A percentile compares a stretch with the other conserved stretches of the same genome.
Conservation (phyloP, 1,140 invertebrate genomes). For the Conus betulinus region DNA sequence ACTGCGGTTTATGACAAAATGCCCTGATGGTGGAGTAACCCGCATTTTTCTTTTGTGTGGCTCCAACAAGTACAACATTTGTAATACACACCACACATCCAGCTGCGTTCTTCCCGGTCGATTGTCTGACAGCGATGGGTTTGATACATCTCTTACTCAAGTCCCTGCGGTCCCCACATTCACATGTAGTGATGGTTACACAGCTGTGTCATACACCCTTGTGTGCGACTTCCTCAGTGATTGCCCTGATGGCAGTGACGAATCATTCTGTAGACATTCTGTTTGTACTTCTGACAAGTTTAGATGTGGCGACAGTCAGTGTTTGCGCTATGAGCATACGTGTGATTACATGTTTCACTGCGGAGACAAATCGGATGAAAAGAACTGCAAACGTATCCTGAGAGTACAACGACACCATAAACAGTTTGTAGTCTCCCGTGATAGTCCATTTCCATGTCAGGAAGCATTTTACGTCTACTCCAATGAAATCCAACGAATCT, state of each 20-base stretch:
- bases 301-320: conserved; percentile 4
- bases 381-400: background rate
- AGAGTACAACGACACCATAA: too few relatives aligned
- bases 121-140: too few relatives aligned
- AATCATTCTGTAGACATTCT: background rate
- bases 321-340: background rate
- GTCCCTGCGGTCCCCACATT: background rate
- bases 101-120: too few relatives aligned
- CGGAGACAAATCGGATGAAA: background rate
- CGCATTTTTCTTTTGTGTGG: background rate
- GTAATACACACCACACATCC: background rate
- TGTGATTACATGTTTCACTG: conserved; percentile 2
- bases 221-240: conserved; percentile 9
- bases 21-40: conserved; percentile 4
- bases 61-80: too few relatives aligned
- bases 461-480: background rate
- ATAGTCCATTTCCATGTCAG: background rate
- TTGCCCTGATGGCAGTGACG: conserved; percentile 1
- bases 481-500: background rate
- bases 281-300: background rate
- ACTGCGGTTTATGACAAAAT: background rate
- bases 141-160: background rate
- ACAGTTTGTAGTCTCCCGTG: background rate
- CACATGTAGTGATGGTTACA: background rate
- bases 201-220: background rate